These are phyloP conservation scores for Bubalus kerabau DNA, from an alignment of 2,113 vertebrate genomes.

Conservation along the genomic window DNA sequence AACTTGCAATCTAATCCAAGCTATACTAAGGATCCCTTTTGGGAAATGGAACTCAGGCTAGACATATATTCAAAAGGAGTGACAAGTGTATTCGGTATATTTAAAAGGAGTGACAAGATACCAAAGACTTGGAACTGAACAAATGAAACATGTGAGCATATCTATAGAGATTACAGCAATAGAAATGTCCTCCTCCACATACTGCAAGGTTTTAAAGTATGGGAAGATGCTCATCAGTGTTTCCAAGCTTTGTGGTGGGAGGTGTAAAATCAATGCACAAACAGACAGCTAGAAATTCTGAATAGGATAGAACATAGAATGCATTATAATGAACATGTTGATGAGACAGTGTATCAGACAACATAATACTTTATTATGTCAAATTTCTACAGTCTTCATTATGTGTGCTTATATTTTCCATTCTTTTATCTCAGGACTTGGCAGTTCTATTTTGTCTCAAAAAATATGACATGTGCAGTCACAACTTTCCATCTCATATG, in stretches of 20 bases:
- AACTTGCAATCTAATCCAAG: neutral
- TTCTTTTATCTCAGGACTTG: constrained; percentile 8
- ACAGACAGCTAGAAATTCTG: constrained; percentile 49
- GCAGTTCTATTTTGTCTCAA: neutral
- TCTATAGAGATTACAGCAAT: neutral
- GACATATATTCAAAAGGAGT: neutral
- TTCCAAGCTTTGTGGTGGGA: constrained; percentile 36
- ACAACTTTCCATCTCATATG: neutral
- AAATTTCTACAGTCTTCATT: constrained; percentile 18
- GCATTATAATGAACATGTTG: constrained; percentile 3
- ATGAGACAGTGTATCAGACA: constrained; percentile 29
- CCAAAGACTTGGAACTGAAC: neutral
- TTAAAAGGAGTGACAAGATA: neutral
- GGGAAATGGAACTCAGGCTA: neutral
- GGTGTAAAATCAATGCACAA: constrained; percentile 38
- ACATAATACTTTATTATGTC: constrained; percentile 5
- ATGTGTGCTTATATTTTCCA: neutral
- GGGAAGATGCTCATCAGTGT: constrained; percentile 6
- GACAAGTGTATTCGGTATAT: neutral
- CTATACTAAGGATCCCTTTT: neutral
- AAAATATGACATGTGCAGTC: neutral
- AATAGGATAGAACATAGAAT: constrained; percentile 31
- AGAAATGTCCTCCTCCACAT: constrained; percentile 43
- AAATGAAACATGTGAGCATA: neutral
- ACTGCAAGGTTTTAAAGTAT: neutral